These are phyloP conservation scores for Hylaeus anthracinus DNA, from an alignment of 1,140 invertebrate genomes.

Conservation along the genomic window DNA sequence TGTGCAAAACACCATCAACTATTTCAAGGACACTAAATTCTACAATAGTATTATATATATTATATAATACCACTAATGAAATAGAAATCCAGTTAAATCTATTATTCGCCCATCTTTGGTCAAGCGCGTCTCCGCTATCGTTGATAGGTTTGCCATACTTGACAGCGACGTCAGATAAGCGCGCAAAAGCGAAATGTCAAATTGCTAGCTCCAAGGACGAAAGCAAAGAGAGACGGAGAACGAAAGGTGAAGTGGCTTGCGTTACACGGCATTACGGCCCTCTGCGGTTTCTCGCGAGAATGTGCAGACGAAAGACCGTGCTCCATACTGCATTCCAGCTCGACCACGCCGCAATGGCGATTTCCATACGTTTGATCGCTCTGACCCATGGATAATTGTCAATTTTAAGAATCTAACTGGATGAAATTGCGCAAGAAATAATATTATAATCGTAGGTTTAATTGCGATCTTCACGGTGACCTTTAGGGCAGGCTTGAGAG, in stretches of 20 bases:
- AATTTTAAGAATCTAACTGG: neutral
- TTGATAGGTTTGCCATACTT: neutral
- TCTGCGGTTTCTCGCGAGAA: slow-evolving; percentile 37
- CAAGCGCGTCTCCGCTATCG: neutral
- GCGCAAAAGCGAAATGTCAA: slow-evolving; percentile 75
- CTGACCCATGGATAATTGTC: neutral
- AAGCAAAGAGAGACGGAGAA: slow-evolving; percentile 46
- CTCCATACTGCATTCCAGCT: slow-evolving; percentile 65
- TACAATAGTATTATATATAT: no score
- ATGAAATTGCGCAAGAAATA: no score
- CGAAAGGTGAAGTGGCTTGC: slow-evolving; percentile 62
- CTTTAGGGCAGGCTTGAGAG: no score
- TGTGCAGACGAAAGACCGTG: slow-evolving; percentile 31
- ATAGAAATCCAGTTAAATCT: no score
- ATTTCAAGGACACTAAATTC: no score
- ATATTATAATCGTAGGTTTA: no score
- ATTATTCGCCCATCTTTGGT: no score
- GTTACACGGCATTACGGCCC: slow-evolving; percentile 47
- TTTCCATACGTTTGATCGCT: slow-evolving; percentile 50
- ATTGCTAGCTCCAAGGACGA: slow-evolving; percentile 73
- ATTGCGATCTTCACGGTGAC: no score
- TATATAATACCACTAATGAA: no score
- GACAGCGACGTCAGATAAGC: slow-evolving; percentile 59
- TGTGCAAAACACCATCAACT: no score
- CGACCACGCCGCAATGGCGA: slow-evolving; percentile 56